Conservation (phyloP, 2,797 vertebrate genomes). For the Threskiornis aethiopicus region DNA sequence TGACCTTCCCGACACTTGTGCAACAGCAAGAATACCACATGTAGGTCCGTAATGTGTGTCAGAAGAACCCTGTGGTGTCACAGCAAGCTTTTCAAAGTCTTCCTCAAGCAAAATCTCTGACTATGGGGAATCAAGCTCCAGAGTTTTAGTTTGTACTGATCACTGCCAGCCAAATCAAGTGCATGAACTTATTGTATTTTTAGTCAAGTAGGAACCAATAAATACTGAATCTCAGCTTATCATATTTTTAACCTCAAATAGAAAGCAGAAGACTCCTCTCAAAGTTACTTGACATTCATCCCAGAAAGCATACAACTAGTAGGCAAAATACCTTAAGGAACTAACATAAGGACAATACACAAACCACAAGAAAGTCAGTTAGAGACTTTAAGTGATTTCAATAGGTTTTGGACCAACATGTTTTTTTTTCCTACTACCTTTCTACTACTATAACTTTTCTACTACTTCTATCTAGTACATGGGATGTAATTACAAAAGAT, state of each 20-base stretch:
- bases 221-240: neutral
- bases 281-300: neutral
- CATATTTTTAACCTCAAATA: neutral
- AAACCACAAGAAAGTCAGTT: neutral
- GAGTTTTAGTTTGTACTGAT: neutral
- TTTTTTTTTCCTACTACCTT: neutral
- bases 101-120: neutral
- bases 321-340: neutral
- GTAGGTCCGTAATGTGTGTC: neutral
- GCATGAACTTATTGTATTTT: neutral
- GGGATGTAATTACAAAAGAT: neutral
- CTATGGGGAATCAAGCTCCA: neutral
- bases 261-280: neutral
- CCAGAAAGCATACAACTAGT: neutral
- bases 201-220: neutral
- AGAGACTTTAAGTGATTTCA: neutral
- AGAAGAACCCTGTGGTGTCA: fast-evolving
- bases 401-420: neutral
- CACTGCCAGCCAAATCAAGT: neutral
- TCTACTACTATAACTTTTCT: neutral
- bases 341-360: neutral
- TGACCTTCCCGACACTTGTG: neutral
- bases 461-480: neutral
- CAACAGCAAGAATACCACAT: fast-evolving
- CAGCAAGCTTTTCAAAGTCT: neutral